Conservation (phyloP, 2,888 invertebrate genomes). For the Byasa hedistus region DNA sequence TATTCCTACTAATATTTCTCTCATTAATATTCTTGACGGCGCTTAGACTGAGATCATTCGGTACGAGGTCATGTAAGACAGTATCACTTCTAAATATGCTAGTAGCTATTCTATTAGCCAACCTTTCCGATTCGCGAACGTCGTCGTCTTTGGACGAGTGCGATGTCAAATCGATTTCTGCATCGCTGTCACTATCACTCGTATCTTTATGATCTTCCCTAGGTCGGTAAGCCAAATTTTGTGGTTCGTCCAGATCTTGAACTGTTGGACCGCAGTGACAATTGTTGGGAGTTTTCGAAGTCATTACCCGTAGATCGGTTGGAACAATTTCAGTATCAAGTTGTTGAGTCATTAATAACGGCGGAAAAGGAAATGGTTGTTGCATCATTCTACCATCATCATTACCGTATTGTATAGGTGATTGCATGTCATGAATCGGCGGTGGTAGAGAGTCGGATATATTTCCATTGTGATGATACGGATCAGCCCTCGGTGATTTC, state of each 20-base stretch:
- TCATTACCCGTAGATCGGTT: slow-evolving; percentile 67
- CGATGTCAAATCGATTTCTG: slow-evolving; percentile 76
- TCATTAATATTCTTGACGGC: slow-evolving; percentile 54
- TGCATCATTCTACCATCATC: slow-evolving; percentile 65
- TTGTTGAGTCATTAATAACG: slow-evolving; percentile 59
- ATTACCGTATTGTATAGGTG: slow-evolving; percentile 51
- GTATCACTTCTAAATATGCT: slow-evolving; percentile 71
- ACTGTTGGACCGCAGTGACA: slow-evolving; percentile 55
- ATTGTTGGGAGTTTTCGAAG: slow-evolving; percentile 49
- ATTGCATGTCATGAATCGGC: slow-evolving; percentile 55
- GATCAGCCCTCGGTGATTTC: slow-evolving; percentile 62
- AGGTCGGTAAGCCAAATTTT: slow-evolving; percentile 64
- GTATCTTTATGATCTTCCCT: slow-evolving; percentile 53
- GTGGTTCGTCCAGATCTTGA: slow-evolving; percentile 56
- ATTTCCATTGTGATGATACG: slow-evolving; percentile 57
- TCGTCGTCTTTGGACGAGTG: slow-evolving; percentile 74
- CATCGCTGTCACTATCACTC: slow-evolving; percentile 71
- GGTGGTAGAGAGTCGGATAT: slow-evolving; percentile 49
- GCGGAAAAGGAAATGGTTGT: slow-evolving; percentile 59
- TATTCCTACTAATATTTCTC: slow-evolving; percentile 53
- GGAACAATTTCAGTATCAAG: slow-evolving; percentile 61
- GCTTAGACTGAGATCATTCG: slow-evolving; percentile 72
- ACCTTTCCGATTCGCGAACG: slow-evolving; percentile 65
- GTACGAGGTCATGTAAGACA: slow-evolving; percentile 69
- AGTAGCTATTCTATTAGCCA: slow-evolving; percentile 69